phyloP scores from a whole-genome alignment of 2,888 invertebrate genomes.

The Drosophila leonis region DNA sequence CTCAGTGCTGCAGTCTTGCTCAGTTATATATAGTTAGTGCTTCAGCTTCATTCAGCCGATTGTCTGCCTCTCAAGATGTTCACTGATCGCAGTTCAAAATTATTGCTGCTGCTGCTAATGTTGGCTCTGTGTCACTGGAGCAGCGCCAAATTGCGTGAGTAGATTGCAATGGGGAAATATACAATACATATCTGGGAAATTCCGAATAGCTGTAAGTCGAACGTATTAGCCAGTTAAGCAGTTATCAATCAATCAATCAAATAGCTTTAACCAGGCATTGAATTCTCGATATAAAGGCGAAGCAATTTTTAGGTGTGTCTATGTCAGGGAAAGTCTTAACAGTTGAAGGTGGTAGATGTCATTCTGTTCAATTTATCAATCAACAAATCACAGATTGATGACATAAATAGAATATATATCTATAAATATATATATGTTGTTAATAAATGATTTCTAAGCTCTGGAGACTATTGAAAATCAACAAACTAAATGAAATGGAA shows the following conservation, averaged over 20 bases:
- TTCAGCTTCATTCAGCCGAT: constrained; percentile 45
- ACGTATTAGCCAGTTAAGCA: constrained; percentile 1
- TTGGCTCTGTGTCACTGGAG: constrained; percentile 57
- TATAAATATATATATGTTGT: not conserved
- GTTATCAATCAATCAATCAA: constrained; percentile 15
- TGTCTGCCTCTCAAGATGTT: constrained; percentile 49
- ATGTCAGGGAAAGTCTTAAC: not conserved
- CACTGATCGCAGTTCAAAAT: constrained; percentile 20
- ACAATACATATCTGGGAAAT: constrained; percentile 1
- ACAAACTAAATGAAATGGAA: no score
- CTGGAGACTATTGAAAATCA: no score
- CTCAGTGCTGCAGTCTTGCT: not conserved
- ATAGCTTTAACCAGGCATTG: not conserved
- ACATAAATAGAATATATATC: not conserved
- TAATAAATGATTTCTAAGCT: no score
- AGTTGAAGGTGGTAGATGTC: no score
- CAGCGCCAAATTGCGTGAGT: constrained; percentile 68
- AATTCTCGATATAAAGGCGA: not conserved
- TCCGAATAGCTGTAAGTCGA: constrained; percentile 23
- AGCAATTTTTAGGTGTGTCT: not conserved
- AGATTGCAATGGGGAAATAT: constrained; percentile 15
- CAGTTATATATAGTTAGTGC: constrained; percentile 15
- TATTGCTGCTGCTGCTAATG: constrained; percentile 23
- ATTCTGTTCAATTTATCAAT: not conserved
- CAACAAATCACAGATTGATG: not conserved